These are phyloP conservation scores for Hesperophylax magnus DNA, from an alignment of 1,140 invertebrate species.

Conservation along the genomic window DNA sequence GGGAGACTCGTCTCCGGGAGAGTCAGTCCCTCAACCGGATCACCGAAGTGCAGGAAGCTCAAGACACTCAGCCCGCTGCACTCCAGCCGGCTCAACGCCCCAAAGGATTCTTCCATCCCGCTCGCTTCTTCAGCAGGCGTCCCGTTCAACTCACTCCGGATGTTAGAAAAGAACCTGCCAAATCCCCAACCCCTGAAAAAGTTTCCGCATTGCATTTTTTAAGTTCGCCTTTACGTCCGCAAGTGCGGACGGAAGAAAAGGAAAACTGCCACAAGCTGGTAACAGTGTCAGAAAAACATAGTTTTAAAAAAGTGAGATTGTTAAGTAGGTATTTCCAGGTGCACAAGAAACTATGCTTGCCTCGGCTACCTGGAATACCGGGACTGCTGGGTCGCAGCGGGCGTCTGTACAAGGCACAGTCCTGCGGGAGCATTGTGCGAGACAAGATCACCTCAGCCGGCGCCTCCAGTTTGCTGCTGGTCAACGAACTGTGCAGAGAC, in stretches of 20 bases:
- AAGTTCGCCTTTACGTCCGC: slow-evolving; percentile 43
- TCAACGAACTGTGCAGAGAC: slow-evolving; percentile 55
- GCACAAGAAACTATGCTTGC: slow-evolving; percentile 54
- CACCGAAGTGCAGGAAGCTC: slow-evolving; percentile 81
- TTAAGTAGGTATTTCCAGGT: slow-evolving; percentile 78
- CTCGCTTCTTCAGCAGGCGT: slow-evolving; percentile 60
- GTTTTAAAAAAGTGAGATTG: slow-evolving; percentile 73
- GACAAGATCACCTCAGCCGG: slow-evolving; percentile 61
- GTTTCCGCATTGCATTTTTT: slow-evolving; percentile 45
- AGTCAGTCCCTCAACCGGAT: slow-evolving; percentile 87
- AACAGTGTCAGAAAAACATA: slow-evolving; percentile 63
- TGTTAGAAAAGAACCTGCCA: slow-evolving; percentile 61
- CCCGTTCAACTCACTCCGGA: slow-evolving; percentile 58
- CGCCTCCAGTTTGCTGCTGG: slow-evolving; percentile 54
- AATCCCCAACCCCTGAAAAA: slow-evolving; percentile 57
- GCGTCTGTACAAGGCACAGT: slow-evolving; percentile 73
- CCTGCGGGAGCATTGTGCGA: slow-evolving; percentile 72
- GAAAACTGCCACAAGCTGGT: slow-evolving; percentile 66
- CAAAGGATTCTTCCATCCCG: slow-evolving; percentile 53
- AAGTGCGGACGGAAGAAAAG: slow-evolving; percentile 62
- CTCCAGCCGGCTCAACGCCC: slow-evolving; percentile 34
- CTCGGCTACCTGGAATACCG: slow-evolving; percentile 70
- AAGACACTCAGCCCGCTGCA: slow-evolving; percentile 55
- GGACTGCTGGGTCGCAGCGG: slow-evolving; percentile 70
- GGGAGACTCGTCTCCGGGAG: slow-evolving; percentile 81